Base-by-base conservation (phyloP, 2,888 invertebrate species). In the Euproctis similis region DNA sequence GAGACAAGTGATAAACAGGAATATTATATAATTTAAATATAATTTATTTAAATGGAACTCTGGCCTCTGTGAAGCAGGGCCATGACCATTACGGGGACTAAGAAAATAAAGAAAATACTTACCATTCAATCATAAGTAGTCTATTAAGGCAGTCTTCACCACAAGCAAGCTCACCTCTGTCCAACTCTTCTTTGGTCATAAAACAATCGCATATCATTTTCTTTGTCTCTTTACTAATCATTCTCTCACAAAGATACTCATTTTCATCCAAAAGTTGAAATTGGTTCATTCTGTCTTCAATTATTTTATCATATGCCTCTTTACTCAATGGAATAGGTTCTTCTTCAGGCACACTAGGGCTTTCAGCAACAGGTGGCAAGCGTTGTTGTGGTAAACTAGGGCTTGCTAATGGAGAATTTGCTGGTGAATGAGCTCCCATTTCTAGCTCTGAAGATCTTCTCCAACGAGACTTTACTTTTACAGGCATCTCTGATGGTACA, bases 111-210 rank as follows among this genome's bases (percentile, higher is more conserved):
- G 2, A 4, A 20, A 5, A 14, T 2, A 8, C 1, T 78, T 85
- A 95, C 95, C 96, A 98, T 88, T 98, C 98, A 64, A 98, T 97
- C 93, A 97, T 95, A n/a, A 98, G 89, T 65, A 98, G 87, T 61
- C 97, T 90, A 85, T 98, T 98, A 17, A 98, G 88, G 74, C 98
- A 98, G 75, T 97, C 96, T 60, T 96, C 96, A 1, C 96, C 97
- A 69, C 98, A 98, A 6, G 96, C 96, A 37, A 89, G 72, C 59
- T 94, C 93, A 0, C 95, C 96, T 33, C 91, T 85, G 21, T 89
- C 88, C 42, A 94, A 87, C 62, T 98, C 98, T 49, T 97, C 97
- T 62, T 92, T 90, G 30, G 94, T 93, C 44, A 97, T 87, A 59
- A 94, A 93, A 71, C 98, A 98, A 74, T 98, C 98, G 74, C 98